Evolutionary conservation across 30 jellyfish, hydroid and myxozoan species (phyloP), one percentile per base, ranked within the genome.

Genomic region (Rhopilema esculentum): DNA sequence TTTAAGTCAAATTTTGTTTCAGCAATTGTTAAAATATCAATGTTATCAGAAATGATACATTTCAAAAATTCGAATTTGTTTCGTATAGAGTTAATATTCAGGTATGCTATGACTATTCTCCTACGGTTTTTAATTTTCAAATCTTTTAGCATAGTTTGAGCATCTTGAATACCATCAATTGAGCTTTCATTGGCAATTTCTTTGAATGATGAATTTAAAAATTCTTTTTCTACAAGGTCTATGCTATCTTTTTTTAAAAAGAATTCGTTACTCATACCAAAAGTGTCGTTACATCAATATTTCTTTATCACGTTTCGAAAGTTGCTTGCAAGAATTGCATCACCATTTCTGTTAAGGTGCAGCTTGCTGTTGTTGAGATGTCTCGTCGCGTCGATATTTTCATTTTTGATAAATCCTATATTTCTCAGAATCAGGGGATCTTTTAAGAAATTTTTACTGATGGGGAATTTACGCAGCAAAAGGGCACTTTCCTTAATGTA

Each of bases 21-120:
- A n/a, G n/a, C n/a, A n/a, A n/a, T n/a, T n/a, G n/a, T n/a, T n/a
- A n/a, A n/a, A n/a, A n/a, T n/a, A n/a, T n/a, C n/a, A n/a, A n/a
- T n/a, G n/a, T n/a, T n/a, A n/a, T n/a, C n/a, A n/a, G n/a, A n/a
- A n/a, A n/a, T n/a, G n/a, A n/a, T n/a, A n/a, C n/a, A n/a, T n/a
- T n/a, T n/a, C n/a, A n/a, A n/a, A n/a, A n/a, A n/a, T n/a, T n/a
- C n/a, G n/a, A n/a, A n/a, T n/a, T n/a, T n/a, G n/a, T n/a, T n/a
- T n/a, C n/a, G n/a, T n/a, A n/a, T n/a, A n/a, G n/a, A n/a, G n/a
- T n/a, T n/a, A n/a, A n/a, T n/a, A n/a, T n/a, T n/a, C n/a, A n/a
- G n/a, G n/a, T n/a, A 72, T 72, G 83, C 88, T 78, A 78, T 78
- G 72, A 78, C 28, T 78, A 78, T 78, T 79, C 88, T 66, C 66